phyloP scores from a whole-genome alignment of 2,888 invertebrate species.

The Ceratothoa steindachneri region DNA sequence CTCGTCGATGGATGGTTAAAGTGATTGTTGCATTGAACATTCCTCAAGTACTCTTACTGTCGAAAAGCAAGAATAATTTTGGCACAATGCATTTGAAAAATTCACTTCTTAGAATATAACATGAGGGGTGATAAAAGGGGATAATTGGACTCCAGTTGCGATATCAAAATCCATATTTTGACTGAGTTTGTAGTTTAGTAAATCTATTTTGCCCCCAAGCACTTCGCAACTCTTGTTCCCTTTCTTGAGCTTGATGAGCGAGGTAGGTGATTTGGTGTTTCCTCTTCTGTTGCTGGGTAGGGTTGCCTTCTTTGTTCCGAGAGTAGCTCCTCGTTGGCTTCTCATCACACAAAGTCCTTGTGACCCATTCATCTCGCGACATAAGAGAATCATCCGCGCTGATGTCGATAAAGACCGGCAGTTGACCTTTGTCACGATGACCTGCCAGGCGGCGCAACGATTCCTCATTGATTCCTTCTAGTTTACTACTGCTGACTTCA shows the following conservation, averaged over 20 bases:
- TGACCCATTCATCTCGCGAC: constrained; percentile 74
- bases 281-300: constrained; percentile 66
- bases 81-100: no score
- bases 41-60: no score
- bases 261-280: constrained; percentile 96
- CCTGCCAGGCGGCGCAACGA: constrained; percentile 65
- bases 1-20: no score
- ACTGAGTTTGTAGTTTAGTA: constrained; percentile 80
- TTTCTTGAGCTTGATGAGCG: constrained; percentile 88
- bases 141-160: constrained; percentile 5
- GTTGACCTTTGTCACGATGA: constrained; percentile 60
- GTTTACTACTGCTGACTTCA: no score
- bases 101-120: no score
- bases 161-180: constrained; percentile 91
- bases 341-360: constrained; percentile 62
- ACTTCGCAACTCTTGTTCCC: constrained; percentile 87
- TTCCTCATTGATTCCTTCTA: constrained; percentile 29
- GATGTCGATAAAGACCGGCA: constrained; percentile 71
- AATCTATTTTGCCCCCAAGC: constrained; percentile 86
- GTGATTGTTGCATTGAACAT: no score
- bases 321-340: constrained; percentile 41
- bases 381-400: constrained; percentile 74
- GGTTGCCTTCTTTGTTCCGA: constrained; percentile 55
- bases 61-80: no score
- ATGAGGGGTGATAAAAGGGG: no score